Evolutionary conservation across 1,140 invertebrate genomes (phyloP).

Genomic region (Bicyclus anynana): DNA sequence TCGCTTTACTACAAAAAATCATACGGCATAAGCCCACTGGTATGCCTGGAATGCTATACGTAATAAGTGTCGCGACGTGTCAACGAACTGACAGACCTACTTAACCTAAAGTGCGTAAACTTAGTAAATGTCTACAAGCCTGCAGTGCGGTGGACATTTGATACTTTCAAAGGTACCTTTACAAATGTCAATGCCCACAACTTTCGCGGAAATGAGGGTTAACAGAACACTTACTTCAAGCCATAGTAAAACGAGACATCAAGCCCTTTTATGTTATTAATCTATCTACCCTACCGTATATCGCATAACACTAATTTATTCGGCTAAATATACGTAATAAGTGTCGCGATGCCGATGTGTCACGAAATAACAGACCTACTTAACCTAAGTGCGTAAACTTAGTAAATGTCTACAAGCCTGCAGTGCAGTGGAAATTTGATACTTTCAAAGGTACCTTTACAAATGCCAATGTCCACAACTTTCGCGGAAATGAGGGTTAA

Average conservation of each 20-base stretch:
- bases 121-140: background rate
- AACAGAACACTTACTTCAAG: background rate
- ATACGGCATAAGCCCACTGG: background rate
- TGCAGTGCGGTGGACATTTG: slow-evolving; percentile 5
- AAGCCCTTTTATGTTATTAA: background rate
- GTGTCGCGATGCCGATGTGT: slow-evolving; percentile 6
- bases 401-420: background rate
- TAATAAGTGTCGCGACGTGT: slow-evolving; percentile 4
- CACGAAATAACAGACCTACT: slow-evolving; percentile 19
- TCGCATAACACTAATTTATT: no score
- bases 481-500: background rate
- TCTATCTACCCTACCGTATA: no score
- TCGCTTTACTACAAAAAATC: no score
- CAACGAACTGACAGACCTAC: slow-evolving; percentile 18
- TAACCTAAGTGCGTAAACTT: background rate
- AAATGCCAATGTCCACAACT: background rate
- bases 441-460: background rate
- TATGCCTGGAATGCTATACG: background rate
- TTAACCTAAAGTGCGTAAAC: slow-evolving; percentile 2
- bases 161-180: background rate
- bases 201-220: background rate
- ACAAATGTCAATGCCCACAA: background rate
- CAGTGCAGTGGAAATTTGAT: slow-evolving; percentile 1
- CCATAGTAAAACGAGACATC: background rate
- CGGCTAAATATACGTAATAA: background rate